These are phyloP conservation scores for Argopecten irradians DNA, from an alignment of 1,140 invertebrate species.

Conservation along the genomic window DNA sequence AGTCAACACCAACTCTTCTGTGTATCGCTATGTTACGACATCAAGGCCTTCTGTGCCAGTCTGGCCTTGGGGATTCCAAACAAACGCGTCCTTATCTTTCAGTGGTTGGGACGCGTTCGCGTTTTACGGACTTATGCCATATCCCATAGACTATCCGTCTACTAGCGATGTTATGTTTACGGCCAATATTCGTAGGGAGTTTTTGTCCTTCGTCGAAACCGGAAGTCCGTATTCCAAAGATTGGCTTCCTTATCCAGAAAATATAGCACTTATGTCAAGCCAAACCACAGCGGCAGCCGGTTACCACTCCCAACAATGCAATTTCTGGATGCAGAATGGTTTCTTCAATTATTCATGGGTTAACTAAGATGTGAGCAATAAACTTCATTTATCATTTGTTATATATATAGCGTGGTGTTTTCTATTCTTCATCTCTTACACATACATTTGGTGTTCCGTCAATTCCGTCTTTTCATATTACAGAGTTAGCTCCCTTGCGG, in stretches of 20 bases:
- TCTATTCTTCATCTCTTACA: no score
- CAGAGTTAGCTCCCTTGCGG: no score
- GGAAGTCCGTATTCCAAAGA: slow-evolving; percentile 39
- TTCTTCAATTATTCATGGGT: slow-evolving; percentile 32
- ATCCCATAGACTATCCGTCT: slow-evolving; percentile 24
- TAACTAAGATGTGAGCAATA: not conserved
- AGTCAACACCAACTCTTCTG: slow-evolving; percentile 12
- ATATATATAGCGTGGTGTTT: no score
- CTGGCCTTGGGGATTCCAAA: not conserved
- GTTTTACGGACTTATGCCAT: slow-evolving; percentile 48
- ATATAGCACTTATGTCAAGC: slow-evolving; percentile 37
- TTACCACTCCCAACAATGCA: slow-evolving; percentile 36
- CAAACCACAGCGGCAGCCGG: slow-evolving; percentile 32
- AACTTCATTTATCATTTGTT: no score
- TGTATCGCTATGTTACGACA: slow-evolving; percentile 37
- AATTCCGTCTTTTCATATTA: no score
- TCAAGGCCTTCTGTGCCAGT: slow-evolving; percentile 34
- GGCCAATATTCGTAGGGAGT: slow-evolving; percentile 43
- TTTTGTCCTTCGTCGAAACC: slow-evolving; percentile 44
- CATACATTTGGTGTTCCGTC: no score
- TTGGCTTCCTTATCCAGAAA: slow-evolving; percentile 40
- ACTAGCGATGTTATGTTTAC: slow-evolving; percentile 47
- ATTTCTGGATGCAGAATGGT: slow-evolving; percentile 40
- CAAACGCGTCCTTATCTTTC: slow-evolving; percentile 30
- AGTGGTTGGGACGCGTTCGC: slow-evolving; percentile 50